Evolutionary conservation across 1,140 invertebrate species (phyloP).

Genomic region (Microplitis demolitor): DNA sequence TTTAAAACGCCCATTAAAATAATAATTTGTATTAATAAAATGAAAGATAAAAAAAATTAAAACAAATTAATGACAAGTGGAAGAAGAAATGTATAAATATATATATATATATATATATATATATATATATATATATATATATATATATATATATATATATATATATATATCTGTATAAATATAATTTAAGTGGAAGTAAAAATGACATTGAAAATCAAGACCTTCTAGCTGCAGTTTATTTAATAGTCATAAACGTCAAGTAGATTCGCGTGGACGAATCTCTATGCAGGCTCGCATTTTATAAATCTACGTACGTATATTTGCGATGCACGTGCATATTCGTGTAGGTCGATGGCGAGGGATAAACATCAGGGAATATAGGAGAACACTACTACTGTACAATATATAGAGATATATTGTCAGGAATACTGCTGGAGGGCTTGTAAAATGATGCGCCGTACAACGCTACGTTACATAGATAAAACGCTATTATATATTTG

Average conservation of each 20-base stretch:
- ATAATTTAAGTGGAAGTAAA: not conserved
- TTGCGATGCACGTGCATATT: slow-evolving; percentile 6
- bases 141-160: slow-evolving; percentile 3
- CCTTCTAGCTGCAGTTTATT: slow-evolving; percentile 1
- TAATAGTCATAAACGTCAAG: slow-evolving; percentile 21
- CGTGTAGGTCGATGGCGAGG: not conserved
- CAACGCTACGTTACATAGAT: slow-evolving; percentile 7
- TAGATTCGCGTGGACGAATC: slow-evolving; percentile 18
- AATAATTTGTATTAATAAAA: no score
- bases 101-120: no score
- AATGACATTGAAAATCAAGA: slow-evolving; percentile 22
- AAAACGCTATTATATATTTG: no score
- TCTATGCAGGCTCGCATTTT: not conserved
- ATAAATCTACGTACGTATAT: not conserved
- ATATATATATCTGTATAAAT: not conserved
- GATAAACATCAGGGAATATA: not conserved
- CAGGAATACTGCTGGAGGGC: not conserved
- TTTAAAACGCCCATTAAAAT: no score
- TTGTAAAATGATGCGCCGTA: slow-evolving; percentile 17
- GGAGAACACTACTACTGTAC: no score
- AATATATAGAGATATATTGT: not conserved
- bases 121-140: no score
- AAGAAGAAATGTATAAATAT: slow-evolving; percentile 18
- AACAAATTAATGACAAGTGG: slow-evolving; percentile 19
- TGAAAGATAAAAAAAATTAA: not conserved